Base-by-base conservation (phyloP, 1,140 invertebrate species). In the Galleria mellonella region DNA sequence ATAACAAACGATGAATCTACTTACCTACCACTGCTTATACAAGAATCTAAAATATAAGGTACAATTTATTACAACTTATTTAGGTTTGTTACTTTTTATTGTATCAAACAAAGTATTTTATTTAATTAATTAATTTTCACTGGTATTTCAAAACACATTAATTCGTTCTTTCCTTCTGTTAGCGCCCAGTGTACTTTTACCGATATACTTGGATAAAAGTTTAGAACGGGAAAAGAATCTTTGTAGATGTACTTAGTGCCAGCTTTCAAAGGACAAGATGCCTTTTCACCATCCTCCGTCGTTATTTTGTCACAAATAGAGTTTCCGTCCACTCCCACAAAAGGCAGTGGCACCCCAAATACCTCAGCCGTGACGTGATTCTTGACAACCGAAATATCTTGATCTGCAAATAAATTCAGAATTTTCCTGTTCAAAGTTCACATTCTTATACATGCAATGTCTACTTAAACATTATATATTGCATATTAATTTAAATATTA, bases 241-340 rank as follows among this genome's bases (percentile, higher is more conserved):
- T 89, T 93, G 68, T 93, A 95, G 0, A 88, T 31, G 47, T 95
- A 95, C 23, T 88, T 87, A 32, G 74, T 75, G 9, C 89, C 91
- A 1, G 88, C 87, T 50, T 90, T 89, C 23, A 95, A 66, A 0
- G 93, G 91, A 55, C 93, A 95, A 1, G 78, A 69, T 0, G 84
- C 88, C 63, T 90, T 87, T 68, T 88, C 58, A 55, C 85, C 78
- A 15, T 43, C 5, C 87, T 90, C 52, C 67, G 32, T 72, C 55
- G 43, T 86, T 23, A 94, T 83, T 47, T 91, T 89, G 32, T 87
- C 74, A 57, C 93, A 94, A 2, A 92, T 90, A 30, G 88, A 86
- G 2, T 86, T 88, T n/a, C 90, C 91, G 55, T 94, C 92, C 0
- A 94, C 92, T 17, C 93, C 93, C 5, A 93, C 74, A 65, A 94